These are phyloP conservation scores for Parochlus steinenii DNA, from an alignment of 2,888 invertebrate genomes.

Conservation along the genomic window DNA sequence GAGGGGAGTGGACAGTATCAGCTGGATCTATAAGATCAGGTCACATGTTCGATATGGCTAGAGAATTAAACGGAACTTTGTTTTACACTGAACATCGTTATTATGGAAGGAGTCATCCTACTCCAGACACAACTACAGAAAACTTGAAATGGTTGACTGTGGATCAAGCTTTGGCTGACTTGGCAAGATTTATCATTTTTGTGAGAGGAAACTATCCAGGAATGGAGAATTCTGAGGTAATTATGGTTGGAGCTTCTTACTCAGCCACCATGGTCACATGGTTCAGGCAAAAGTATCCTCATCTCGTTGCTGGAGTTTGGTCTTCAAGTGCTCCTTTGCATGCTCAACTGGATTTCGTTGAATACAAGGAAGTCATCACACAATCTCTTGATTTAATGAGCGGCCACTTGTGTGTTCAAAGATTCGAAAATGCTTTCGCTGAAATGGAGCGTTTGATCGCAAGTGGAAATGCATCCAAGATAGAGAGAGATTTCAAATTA, in stretches of 20 bases:
- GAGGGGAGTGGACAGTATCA: slow-evolving; percentile 40
- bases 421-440: slow-evolving; percentile 11
- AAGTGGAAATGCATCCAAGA: not conserved
- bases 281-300: slow-evolving; percentile 40
- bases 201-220: slow-evolving; percentile 19
- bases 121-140: slow-evolving; percentile 23
- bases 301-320: slow-evolving; percentile 33
- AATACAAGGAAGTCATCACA: slow-evolving; percentile 13
- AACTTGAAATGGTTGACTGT: slow-evolving; percentile 38
- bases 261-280: slow-evolving; percentile 41
- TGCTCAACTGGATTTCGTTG: slow-evolving; percentile 20
- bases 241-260: slow-evolving; percentile 19
- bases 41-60: slow-evolving; percentile 30
- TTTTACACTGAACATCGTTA: slow-evolving; percentile 44
- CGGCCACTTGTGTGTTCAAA: slow-evolving; percentile 10
- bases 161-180: slow-evolving; percentile 41
- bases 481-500: slow-evolving; percentile 9
- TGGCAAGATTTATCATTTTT: slow-evolving; percentile 36
- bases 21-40: slow-evolving; percentile 32
- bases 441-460: slow-evolving; percentile 9
- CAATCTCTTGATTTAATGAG: slow-evolving; percentile 9
- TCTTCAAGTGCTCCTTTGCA: slow-evolving; percentile 40
- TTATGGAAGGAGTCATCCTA: slow-evolving; percentile 43
- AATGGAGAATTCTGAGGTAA: slow-evolving; percentile 13
- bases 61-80: slow-evolving; percentile 32